Conservation (phyloP, 2,797 vertebrate species). For the Characodon lateralis region DNA sequence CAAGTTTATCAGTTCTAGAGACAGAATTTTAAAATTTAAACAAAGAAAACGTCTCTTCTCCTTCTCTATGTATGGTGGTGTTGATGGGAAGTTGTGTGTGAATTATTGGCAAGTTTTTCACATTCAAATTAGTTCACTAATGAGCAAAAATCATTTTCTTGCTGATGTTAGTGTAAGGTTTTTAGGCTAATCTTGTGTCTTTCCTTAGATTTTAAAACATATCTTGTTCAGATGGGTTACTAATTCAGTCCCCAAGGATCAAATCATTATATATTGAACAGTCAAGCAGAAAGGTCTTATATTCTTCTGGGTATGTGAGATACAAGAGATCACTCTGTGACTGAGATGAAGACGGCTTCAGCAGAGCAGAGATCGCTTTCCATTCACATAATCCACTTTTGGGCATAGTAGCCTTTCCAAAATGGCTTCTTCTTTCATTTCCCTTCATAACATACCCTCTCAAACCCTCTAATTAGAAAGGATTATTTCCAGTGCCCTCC, state of each 20-base stretch:
- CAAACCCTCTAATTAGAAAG: constrained; percentile 55
- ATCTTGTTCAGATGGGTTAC: constrained; percentile 13
- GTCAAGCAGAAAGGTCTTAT: constrained; percentile 21
- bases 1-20: neutral
- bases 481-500: constrained; percentile 58
- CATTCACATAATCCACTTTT: constrained; percentile 76
- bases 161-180: neutral
- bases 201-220: constrained; percentile 3
- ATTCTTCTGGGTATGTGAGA: constrained; percentile 36
- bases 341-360: constrained; percentile 58
- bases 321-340: constrained; percentile 25
- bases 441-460: constrained; percentile 62
- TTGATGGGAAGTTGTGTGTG: no score
- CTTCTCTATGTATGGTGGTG: no score
- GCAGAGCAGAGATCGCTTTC: constrained; percentile 43
- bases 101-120: no score
- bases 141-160: neutral
- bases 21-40: no score
- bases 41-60: no score
- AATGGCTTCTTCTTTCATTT: constrained; percentile 56
- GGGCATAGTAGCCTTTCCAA: constrained; percentile 57
- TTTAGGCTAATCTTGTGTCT: neutral
- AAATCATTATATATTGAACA: constrained; percentile 1
- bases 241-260: constrained; percentile 13
- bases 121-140: no score